phyloP scores from a whole-genome alignment of 1,140 invertebrate species.

The Drosophila pruinosa region DNA sequence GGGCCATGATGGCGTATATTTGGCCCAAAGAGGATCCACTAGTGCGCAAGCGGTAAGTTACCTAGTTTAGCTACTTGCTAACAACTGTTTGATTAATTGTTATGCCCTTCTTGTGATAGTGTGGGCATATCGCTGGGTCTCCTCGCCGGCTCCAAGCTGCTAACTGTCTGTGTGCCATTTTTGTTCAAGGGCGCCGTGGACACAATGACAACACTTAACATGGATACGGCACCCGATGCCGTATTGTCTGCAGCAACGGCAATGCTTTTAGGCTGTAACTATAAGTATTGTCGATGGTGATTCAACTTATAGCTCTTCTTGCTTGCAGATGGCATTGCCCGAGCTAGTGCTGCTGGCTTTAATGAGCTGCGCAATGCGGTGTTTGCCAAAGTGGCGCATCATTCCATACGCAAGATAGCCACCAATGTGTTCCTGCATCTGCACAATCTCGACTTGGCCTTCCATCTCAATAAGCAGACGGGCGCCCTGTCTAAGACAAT shows the following conservation, averaged over 20 bases:
- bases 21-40: slow-evolving; percentile 92
- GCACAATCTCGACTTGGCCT: slow-evolving; percentile 96
- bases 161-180: slow-evolving; percentile 98
- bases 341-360: slow-evolving; percentile 94
- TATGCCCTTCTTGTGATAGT: slow-evolving; percentile 85
- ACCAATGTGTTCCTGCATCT: slow-evolving; percentile 98
- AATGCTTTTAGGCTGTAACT: slow-evolving; percentile 95
- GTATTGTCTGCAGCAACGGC: slow-evolving; percentile 89
- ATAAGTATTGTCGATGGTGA: neutral
- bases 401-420: slow-evolving; percentile 97
- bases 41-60: slow-evolving; percentile 64
- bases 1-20: slow-evolving; percentile 94
- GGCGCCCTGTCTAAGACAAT: slow-evolving; percentile 91
- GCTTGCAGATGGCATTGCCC: slow-evolving; percentile 94
- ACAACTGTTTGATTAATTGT: neutral
- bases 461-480: slow-evolving; percentile 97
- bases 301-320: neutral
- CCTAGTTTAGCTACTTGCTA: neutral
- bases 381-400: slow-evolving; percentile 99
- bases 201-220: slow-evolving; percentile 90
- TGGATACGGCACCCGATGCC: slow-evolving; percentile 89
- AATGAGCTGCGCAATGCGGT: slow-evolving; percentile 99
- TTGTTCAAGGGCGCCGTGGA: slow-evolving; percentile 97
- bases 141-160: slow-evolving; percentile 91
- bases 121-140: slow-evolving; percentile 93